Evolutionary conservation across 2,888 invertebrate species (phyloP), one percentile per base, ranked within the genome.

Genomic region (Sarcophaga subvicina): DNA sequence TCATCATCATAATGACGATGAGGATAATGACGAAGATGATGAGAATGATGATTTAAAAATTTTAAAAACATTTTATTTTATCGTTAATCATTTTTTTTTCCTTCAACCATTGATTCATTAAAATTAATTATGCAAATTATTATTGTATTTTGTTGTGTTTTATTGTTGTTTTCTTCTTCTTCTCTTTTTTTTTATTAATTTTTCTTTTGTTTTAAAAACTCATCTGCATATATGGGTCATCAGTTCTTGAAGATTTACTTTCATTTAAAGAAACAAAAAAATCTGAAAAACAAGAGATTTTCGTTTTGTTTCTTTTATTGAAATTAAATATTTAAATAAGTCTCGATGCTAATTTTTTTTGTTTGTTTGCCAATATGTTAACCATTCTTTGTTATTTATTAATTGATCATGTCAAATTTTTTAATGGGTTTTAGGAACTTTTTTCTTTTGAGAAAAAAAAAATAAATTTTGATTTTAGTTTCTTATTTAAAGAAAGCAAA

Each of bases 291-390:
- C 0, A 37, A 37, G 17, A 59, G 59, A 0, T 14, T 37, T 66
- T 49, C 14, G 14, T 60, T 66, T 17, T 76, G 22, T 66, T 54
- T 60, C 27, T 59, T 67, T 69, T 67, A 69, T 60, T 37, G 71
- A 72, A 59, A 59, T 59, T 59, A 75, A 85, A 79, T 86, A 54
- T 60, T 37, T 37, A 37, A 80, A 80, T 76, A 69, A 54, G 20
- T 45, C 17, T 25, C 60, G 60, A 37, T 45, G 60, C 45, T 78
- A 20, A 63, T 22, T 70, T 47, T 8, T 62, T 71, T 63, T 20
- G n/a, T 22, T 64, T 62, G 10, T 25, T 5, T 64, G 17, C 45
- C 20, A n/a, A 17, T 59, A 59, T 59, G n/a, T 17, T 17, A 59
- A 14, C n/a, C 17, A 59, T 17, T 59, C n/a, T 59, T 59, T 59